A percentile compares a stretch with the other conserved stretches of the same genome.
phyloP scores from a whole-genome alignment of 1,140 invertebrate species.

The Papilio polyxenes region DNA sequence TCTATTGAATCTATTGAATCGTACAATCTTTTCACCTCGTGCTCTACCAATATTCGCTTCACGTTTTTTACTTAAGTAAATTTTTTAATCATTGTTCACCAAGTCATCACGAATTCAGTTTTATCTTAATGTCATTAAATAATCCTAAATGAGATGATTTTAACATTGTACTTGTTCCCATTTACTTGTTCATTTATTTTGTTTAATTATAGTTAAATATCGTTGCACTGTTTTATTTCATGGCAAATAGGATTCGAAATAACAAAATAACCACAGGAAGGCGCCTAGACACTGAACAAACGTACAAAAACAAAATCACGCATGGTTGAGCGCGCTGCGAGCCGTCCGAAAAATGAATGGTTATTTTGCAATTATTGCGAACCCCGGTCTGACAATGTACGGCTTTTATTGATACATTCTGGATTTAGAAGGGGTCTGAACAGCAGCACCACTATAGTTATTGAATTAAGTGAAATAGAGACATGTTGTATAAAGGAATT shows the following conservation, averaged over 20 bases:
- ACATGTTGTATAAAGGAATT: background rate
- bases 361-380: constrained; percentile 76
- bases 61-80: constrained; percentile 51
- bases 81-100: constrained; percentile 55
- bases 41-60: constrained; percentile 49
- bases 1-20: constrained; percentile 75
- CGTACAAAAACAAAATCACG: constrained; percentile 78
- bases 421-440: constrained; percentile 18
- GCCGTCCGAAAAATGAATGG: constrained; percentile 74
- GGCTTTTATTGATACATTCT: constrained; percentile 51
- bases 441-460: constrained; percentile 1
- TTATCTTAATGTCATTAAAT: constrained; percentile 44
- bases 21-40: constrained; percentile 68
- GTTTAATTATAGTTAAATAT: constrained; percentile 56
- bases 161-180: constrained; percentile 48
- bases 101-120: constrained; percentile 36
- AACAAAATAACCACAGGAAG: constrained; percentile 74
- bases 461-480: background rate
- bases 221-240: constrained; percentile 72
- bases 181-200: constrained; percentile 43
- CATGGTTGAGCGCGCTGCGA: constrained; percentile 72
- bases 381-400: constrained; percentile 53
- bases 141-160: constrained; percentile 48
- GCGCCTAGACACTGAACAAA: constrained; percentile 75
- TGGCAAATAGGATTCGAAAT: constrained; percentile 70